Evolutionary conservation across 2,888 invertebrate species (phyloP).

Genomic region (Uloborus plumipes): DNA sequence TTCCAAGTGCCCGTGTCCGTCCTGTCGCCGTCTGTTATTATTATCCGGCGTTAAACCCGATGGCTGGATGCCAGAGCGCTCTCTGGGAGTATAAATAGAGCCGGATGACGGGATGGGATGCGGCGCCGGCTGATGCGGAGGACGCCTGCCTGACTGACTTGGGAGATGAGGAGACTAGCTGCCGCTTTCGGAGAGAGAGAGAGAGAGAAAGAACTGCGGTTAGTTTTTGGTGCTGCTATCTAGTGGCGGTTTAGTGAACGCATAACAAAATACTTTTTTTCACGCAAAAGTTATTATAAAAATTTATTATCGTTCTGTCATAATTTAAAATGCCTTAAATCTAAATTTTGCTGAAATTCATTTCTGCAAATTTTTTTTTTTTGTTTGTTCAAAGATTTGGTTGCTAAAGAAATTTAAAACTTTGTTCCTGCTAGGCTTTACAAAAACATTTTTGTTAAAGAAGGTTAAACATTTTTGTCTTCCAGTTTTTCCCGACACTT

Average conservation of each 20-base stretch:
- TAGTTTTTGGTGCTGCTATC: conserved; percentile 38
- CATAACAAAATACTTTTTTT: not conserved
- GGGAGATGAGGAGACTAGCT: not conserved
- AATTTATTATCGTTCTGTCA: too few relatives aligned
- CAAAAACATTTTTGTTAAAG: too few relatives aligned
- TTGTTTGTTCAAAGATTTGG: too few relatives aligned
- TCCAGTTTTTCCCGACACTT: too few relatives aligned
- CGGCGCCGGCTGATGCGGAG: conserved; percentile 44
- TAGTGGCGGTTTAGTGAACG: not conserved
- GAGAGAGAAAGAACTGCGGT: not conserved
- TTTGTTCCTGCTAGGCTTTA: too few relatives aligned
- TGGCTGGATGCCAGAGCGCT: conserved; percentile 36
- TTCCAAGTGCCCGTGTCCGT: conserved; percentile 38
- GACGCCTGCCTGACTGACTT: conserved; percentile 53
- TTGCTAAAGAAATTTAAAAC: too few relatives aligned
- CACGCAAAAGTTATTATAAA: too few relatives aligned
- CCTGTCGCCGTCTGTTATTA: conserved; percentile 57
- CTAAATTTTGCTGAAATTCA: too few relatives aligned
- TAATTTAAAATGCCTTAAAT: too few relatives aligned
- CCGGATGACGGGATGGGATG: conserved; percentile 41
- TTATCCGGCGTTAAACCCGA: conserved; percentile 45
- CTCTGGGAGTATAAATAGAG: too few relatives aligned
- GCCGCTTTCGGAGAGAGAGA: not conserved
- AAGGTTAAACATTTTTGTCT: too few relatives aligned
- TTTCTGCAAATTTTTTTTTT: too few relatives aligned